These are phyloP conservation scores for Lepidurus arcticus DNA, from an alignment of 1,140 invertebrate genomes.

Conservation along the genomic window DNA sequence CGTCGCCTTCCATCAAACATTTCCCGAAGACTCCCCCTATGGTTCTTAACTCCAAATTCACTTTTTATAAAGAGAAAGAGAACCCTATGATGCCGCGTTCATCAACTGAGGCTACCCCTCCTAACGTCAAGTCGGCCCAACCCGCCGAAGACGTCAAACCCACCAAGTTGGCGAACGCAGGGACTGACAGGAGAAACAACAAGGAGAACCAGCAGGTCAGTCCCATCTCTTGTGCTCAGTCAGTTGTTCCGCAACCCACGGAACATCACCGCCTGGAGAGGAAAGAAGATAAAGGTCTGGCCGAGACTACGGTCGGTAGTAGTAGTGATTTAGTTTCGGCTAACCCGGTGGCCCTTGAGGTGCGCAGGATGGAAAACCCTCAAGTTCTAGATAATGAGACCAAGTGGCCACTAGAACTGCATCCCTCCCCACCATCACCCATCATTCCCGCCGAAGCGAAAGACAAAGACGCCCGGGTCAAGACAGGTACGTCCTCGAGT, in stretches of 20 bases:
- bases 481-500: not conserved
- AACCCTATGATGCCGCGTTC: not conserved
- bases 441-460: slow-evolving; percentile 21
- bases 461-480: slow-evolving; percentile 22
- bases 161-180: not conserved
- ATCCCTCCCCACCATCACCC: not conserved
- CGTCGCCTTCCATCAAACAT: not conserved
- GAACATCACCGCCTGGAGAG: not conserved
- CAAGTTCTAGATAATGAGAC: not conserved
- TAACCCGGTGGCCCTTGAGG: not conserved
- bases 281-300: not conserved
- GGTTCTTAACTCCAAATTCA: not conserved
- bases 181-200: not conserved
- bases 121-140: not conserved
- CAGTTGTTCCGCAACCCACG: not conserved
- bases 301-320: not conserved
- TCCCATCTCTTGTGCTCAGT: not conserved
- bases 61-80: not conserved
- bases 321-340: not conserved
- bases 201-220: not conserved
- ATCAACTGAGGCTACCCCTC: not conserved
- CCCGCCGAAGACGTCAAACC: not conserved
- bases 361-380: not conserved
- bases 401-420: not conserved
- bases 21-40: not conserved